Evolutionary conservation across 2,888 invertebrate species (phyloP).

Genomic region (Thelaira solivaga): DNA sequence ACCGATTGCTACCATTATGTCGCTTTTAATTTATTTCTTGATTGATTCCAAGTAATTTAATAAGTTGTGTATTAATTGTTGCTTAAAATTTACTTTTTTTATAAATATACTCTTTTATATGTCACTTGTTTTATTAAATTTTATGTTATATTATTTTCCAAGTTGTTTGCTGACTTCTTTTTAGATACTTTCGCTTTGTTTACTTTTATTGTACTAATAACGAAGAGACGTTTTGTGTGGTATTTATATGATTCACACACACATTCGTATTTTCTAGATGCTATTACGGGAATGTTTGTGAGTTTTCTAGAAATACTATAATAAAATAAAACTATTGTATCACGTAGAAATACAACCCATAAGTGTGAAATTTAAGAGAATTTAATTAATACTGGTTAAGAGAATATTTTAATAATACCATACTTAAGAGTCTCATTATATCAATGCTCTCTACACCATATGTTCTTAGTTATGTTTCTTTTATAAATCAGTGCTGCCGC

Average conservation of each 20-base stretch:
- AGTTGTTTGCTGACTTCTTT: not conserved
- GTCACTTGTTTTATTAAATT: not conserved
- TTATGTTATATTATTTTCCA: not conserved
- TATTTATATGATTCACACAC: constrained; percentile 54
- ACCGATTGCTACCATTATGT: constrained; percentile 81
- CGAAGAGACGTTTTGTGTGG: constrained; percentile 16
- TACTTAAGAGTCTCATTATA: too few species aligned
- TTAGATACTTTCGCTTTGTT: constrained; percentile 28
- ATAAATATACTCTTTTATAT: not conserved
- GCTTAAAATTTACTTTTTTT: too few species aligned
- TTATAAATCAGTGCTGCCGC: too few species aligned
- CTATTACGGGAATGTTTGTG: constrained; percentile 43
- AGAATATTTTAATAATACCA: too few species aligned
- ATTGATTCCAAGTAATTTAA: too few species aligned
- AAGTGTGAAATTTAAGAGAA: not conserved
- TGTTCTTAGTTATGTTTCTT: too few species aligned
- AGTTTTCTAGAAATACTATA: constrained; percentile 30
- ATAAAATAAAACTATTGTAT: not conserved
- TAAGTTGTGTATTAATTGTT: too few species aligned
- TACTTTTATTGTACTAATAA: constrained; percentile 48
- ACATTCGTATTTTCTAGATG: constrained; percentile 47
- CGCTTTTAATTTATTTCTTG: constrained; percentile 69
- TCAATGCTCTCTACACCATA: too few species aligned
- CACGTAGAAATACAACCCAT: not conserved
- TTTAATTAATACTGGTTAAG: too few species aligned